Percentiles rank a stretch among this genome's conserved stretches.
Conservation (phyloP, 2,888 invertebrate species). For the Apamea epomidion region DNA sequence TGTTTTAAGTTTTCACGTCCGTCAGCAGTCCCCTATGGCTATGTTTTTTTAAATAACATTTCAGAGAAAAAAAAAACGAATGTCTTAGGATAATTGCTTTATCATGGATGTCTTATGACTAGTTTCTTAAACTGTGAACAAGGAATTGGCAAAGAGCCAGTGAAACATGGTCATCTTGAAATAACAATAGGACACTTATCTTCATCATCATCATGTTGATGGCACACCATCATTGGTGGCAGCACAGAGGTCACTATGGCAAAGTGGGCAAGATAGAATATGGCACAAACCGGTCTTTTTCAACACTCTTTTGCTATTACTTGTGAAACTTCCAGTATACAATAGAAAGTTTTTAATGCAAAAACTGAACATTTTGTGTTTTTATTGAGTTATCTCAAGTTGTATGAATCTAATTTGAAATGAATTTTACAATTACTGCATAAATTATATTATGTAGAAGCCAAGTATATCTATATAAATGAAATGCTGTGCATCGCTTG, state of each 20-base stretch:
- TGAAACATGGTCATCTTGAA: neutral
- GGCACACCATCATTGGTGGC: neutral
- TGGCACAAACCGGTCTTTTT: neutral
- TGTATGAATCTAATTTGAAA: neutral
- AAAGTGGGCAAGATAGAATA: neutral
- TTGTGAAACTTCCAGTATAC: neutral
- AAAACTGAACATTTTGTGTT: no score
- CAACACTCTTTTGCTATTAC: neutral
- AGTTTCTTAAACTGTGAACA: neutral
- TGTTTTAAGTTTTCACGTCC: no score
- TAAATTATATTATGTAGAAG: no score
- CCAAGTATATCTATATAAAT: neutral
- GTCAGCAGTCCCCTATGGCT: no score
- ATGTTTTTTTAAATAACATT: no score
- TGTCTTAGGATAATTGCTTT: neutral
- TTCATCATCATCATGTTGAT: neutral
- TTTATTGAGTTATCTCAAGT: neutral
- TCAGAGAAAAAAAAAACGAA: no score
- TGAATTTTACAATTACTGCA: neutral
- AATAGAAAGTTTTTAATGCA: neutral
- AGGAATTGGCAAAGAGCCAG: constrained; percentile 2
- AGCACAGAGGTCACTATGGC: neutral
- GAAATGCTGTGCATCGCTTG: neutral
- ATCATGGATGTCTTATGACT: neutral
- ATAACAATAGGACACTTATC: neutral